Conservation (phyloP, 2,113 vertebrate species). For the Archilochus colubris region DNA sequence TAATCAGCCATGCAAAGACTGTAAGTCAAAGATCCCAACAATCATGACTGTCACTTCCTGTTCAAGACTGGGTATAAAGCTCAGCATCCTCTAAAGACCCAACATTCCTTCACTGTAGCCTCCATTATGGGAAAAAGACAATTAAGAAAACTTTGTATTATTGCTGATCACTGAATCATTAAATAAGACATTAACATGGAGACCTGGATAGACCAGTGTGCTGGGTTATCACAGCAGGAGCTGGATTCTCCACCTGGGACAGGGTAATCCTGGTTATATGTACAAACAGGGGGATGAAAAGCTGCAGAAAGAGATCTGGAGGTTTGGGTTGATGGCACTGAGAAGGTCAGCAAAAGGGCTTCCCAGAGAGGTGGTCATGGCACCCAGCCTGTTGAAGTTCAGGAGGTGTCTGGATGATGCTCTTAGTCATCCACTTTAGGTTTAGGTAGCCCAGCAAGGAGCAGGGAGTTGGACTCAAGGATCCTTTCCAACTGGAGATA, state of each 20-base stretch:
- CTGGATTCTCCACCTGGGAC: background rate
- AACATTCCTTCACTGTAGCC: background rate
- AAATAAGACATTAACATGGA: background rate
- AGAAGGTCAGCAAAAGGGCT: background rate
- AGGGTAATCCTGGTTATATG: background rate
- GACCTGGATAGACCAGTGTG: background rate
- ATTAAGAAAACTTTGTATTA: background rate
- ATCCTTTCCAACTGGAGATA: background rate
- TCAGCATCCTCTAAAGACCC: background rate
- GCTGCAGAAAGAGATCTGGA: background rate
- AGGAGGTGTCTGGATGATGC: fast-evolving
- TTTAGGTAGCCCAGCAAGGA: background rate
- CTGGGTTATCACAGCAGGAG: background rate
- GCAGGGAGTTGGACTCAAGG: background rate
- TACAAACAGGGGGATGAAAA: background rate
- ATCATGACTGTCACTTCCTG: background rate
- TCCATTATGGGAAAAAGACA: background rate
- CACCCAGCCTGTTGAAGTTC: background rate
- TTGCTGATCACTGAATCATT: background rate
- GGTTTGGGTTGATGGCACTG: background rate
- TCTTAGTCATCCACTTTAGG: background rate
- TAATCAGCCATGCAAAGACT: background rate
- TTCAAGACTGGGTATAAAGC: background rate
- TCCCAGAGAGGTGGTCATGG: background rate
- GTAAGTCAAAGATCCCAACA: background rate